Base-by-base conservation (phyloP, 1,140 invertebrate species). In the Brachionus koreanus region DNA sequence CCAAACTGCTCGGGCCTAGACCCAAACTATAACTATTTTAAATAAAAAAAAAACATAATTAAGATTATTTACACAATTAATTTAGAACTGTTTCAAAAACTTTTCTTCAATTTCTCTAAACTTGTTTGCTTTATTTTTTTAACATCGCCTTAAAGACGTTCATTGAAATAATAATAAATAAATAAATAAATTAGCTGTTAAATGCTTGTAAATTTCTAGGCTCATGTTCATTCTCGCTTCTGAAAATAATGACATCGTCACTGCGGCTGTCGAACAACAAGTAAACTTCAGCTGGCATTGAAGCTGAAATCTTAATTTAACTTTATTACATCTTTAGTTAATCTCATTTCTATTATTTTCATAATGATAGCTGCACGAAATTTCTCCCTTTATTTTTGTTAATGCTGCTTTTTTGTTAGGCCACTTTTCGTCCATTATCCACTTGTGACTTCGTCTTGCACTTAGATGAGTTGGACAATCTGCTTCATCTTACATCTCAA, bases 211-310 rank as follows among this genome's bases (percentile, higher is more conserved):
- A n/a, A n/a, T n/a, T n/a, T n/a, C n/a, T n/a, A n/a, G n/a, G n/a
- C n/a, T 61, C 52, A 61, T 61, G 52, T 61, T 61, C 52, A 61
- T 61, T 61, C 52, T 61, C 52, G 16, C 52, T 61, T 61, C 52
- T 2, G 52, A 61, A 61, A 61, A 61, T 1, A 61, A 9, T 61
- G 16, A 19, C 52, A 61, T 61, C 52, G 52, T 61, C 23, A 61
- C 52, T 61, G 52, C 52, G 52, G 7, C 52, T 61, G 52, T 61
- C 52, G 52, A 61, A 61, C 16, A 61, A 61, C 7, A 9, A 61
- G 52, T 61, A 6, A 61, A 61, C 52, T 61, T 5, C 52, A 61
- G 16, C 61, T 10, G 23, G 23, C 57, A 19, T 10, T 63, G 57
- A 10, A 63, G 13, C 19, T n/a, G n/a, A n/a, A n/a, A n/a, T 63